Evolutionary conservation across 2,113 vertebrate genomes (phyloP), one percentile per base, ranked within the genome.

Genomic region (Poeciliopsis turrubarensis): DNA sequence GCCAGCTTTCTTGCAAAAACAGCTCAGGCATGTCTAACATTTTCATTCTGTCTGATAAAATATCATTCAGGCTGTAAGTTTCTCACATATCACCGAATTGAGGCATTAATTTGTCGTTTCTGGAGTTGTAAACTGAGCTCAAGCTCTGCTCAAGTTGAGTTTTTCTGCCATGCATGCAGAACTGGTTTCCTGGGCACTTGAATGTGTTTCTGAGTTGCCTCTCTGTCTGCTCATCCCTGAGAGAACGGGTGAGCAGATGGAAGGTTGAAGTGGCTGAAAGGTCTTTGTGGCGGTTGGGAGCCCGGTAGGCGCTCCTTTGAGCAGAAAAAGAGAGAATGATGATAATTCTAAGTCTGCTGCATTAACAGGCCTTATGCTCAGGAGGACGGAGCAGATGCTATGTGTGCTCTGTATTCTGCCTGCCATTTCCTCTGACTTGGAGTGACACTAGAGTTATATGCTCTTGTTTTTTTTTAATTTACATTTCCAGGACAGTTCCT

Each of bases 161-260:
- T 34, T 72, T 74, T 31, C n/a, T 37, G 37, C 22, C 2, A 31
- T 73, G 47, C 26, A 22, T 19, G 68, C 70, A 60, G 13, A 70
- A 44, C 64, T 39, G 60, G 72, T 73, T 77, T 77, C 25, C 67
- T 14, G 51, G 54, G 25, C 29, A 68, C 72, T 73, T 79, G 65
- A 72, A 30, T 65, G 67, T 68, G 29, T 63, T 73, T 62, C 78
- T 54, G 27, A 37, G 78, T 73, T 60, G 75, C 51, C 73, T 17
- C 60, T 60, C 61, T 77, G 67, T 66, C 27, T 69, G 60, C 60
- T 72, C 19, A 3, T 87, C 80, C 75, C 71, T 0, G 51, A 60
- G 72, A 81, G 75, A 82, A 80, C 79, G 4, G 77, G 34, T 68
- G 71, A 87, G 87, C 89, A 91, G 90, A 89, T 90, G 90, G 87